Percentiles rank a stretch among this genome's conserved stretches.
Conservation (phyloP, 2,888 invertebrate species). For the Horisme vitalbata region DNA sequence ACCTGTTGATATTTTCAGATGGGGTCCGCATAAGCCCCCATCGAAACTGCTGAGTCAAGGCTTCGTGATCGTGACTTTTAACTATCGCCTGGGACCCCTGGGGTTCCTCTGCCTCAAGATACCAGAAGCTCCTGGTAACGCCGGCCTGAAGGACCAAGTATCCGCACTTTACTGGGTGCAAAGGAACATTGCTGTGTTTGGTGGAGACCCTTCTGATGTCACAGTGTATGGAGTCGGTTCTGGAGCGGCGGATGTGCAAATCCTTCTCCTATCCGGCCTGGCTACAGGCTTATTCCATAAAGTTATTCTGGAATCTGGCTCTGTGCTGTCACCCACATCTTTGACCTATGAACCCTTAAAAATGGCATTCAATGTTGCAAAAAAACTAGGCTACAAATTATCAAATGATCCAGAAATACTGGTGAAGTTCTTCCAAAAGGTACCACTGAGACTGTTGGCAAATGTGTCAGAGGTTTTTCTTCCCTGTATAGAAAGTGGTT, state of each 20-base stretch:
- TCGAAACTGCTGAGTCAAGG: constrained; percentile 47
- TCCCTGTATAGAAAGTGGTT: constrained; percentile 59
- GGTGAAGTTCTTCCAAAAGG: constrained; percentile 47
- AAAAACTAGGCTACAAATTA: constrained; percentile 67
- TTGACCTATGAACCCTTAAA: constrained; percentile 52
- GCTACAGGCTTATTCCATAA: constrained; percentile 58
- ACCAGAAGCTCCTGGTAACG: constrained; percentile 61
- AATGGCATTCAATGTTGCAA: constrained; percentile 59
- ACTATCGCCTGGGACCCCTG: constrained; percentile 66
- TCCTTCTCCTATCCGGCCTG: constrained; percentile 58
- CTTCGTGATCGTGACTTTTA: constrained; percentile 64
- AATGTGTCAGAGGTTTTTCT: constrained; percentile 46
- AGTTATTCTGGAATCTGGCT: constrained; percentile 67
- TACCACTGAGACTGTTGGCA: constrained; percentile 37
- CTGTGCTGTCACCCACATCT: constrained; percentile 59
- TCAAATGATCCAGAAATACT: constrained; percentile 39
- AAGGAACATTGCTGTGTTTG: constrained; percentile 64
- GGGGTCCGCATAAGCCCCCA: constrained; percentile 61
- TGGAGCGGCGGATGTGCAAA: constrained; percentile 62
- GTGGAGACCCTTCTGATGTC: constrained; percentile 62
- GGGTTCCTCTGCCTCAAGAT: constrained; percentile 70
- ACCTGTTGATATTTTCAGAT: constrained; percentile 50
- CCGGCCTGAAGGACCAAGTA: constrained; percentile 71
- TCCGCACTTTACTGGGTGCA: constrained; percentile 72
- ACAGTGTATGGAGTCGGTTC: constrained; percentile 67